Percentiles rank a stretch among this genome's conserved stretches.
Conservation (phyloP, 1,140 invertebrate genomes). For the Choristoneura fumiferana region DNA sequence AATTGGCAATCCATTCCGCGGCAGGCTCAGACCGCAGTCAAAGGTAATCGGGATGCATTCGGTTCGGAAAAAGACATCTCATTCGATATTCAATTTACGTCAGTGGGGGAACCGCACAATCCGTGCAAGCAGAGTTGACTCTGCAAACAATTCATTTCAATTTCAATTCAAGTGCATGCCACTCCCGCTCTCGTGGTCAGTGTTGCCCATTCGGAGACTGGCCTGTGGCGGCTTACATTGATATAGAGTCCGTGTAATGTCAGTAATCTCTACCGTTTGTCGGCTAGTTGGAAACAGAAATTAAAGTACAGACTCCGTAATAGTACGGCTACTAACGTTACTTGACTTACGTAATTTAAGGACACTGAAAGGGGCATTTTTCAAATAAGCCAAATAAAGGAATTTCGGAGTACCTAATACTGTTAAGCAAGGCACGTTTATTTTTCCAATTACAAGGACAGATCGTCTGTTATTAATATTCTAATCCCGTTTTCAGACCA, state of each 20-base stretch:
- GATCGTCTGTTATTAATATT: conserved; percentile 12
- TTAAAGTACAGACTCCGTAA: too few species aligned
- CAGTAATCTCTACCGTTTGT: too few species aligned
- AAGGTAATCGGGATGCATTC: conserved; percentile 22
- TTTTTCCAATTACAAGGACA: conserved; percentile 4
- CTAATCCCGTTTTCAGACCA: background rate
- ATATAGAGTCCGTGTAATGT: background rate
- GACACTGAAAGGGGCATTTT: too few species aligned
- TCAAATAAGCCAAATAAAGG: too few species aligned
- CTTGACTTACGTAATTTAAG: too few species aligned
- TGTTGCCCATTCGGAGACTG: conserved; percentile 16
- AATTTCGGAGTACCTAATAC: too few species aligned
- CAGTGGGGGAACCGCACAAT: conserved; percentile 47
- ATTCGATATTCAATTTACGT: conserved; percentile 61
- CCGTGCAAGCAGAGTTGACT: conserved; percentile 38
- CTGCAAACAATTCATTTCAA: conserved; percentile 71
- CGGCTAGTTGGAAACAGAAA: too few species aligned
- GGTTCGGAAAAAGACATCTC: conserved; percentile 53
- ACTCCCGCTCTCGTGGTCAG: conserved; percentile 32
- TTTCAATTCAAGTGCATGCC: conserved; percentile 54
- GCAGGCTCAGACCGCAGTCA: background rate
- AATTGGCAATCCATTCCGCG: conserved; percentile 7
- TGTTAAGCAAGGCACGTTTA: too few species aligned
- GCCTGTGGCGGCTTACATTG: background rate
- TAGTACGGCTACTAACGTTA: too few species aligned